Conservation (phyloP, 2,113 vertebrate genomes). For the Tenrec ecaudatus region DNA sequence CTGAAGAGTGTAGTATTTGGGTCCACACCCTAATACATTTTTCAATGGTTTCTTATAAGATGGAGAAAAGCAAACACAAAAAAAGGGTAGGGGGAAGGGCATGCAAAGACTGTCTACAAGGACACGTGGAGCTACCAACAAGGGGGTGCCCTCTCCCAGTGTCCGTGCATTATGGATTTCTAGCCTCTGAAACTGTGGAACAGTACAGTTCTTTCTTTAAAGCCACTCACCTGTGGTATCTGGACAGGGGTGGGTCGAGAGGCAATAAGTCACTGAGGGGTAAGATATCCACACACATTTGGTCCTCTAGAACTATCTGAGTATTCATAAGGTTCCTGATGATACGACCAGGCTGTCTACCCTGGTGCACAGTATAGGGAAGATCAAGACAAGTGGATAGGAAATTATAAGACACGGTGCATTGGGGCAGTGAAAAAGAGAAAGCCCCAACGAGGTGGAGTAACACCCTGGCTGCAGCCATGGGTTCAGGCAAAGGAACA, state of each 20-base stretch:
- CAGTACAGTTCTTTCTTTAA: neutral
- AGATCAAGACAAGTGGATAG: neutral
- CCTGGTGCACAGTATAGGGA: neutral
- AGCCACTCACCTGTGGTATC: neutral
- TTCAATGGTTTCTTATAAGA: no score
- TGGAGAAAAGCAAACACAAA: neutral
- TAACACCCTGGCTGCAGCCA: no score
- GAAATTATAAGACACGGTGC: neutral
- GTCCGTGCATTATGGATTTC: neutral
- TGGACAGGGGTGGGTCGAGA: neutral
- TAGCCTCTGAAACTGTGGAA: neutral
- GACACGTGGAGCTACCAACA: neutral
- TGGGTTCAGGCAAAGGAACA: no score
- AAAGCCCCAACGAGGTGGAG: neutral
- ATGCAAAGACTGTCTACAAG: neutral
- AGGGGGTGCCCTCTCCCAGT: neutral
- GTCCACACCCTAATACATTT: no score
- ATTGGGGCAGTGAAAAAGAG: neutral
- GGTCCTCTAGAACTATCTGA: neutral
- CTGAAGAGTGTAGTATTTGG: neutral
- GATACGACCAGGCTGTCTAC: neutral
- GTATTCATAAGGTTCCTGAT: neutral
- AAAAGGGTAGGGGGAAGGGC: no score
- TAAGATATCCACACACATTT: neutral
- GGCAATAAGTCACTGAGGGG: neutral